Percentiles rank a stretch among this genome's conserved stretches.
Evolutionary conservation across 2,113 vertebrate species (phyloP).

Genomic region (Chiloscyllium plagiosum): DNA sequence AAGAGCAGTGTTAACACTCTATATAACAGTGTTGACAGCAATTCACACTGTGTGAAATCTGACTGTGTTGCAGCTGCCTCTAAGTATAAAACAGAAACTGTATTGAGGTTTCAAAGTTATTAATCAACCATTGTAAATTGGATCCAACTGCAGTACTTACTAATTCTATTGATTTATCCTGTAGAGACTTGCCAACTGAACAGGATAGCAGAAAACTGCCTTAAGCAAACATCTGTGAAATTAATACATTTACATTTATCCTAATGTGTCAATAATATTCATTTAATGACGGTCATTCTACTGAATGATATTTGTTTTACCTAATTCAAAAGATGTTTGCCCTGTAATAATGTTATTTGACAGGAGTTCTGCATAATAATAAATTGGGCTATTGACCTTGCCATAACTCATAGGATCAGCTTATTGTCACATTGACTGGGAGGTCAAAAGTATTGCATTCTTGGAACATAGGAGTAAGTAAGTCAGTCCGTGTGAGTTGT

Average conservation of each 20-base stretch:
- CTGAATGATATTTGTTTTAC: neutral
- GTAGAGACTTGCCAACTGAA: neutral
- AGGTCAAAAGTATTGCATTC: neutral
- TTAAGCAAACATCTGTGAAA: neutral
- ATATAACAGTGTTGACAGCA: neutral
- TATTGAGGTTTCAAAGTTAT: neutral
- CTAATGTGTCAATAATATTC: neutral
- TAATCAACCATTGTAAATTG: neutral
- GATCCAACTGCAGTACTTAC: neutral
- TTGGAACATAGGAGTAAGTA: neutral
- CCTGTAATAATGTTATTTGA: neutral
- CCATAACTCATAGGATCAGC: neutral
- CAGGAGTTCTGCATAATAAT: neutral
- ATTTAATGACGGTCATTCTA: neutral
- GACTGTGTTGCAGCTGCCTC: neutral
- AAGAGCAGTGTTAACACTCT: neutral
- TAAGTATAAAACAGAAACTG: neutral
- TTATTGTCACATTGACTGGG: neutral
- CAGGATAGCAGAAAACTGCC: neutral
- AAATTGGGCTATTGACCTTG: neutral
- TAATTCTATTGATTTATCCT: neutral
- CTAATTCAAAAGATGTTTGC: neutral
- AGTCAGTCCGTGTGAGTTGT: neutral
- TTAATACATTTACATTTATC: neutral
- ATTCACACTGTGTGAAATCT: neutral